These are phyloP conservation scores for Takifugu rubripes DNA, from an alignment of 2,797 vertebrate genomes.

Conservation along the genomic window DNA sequence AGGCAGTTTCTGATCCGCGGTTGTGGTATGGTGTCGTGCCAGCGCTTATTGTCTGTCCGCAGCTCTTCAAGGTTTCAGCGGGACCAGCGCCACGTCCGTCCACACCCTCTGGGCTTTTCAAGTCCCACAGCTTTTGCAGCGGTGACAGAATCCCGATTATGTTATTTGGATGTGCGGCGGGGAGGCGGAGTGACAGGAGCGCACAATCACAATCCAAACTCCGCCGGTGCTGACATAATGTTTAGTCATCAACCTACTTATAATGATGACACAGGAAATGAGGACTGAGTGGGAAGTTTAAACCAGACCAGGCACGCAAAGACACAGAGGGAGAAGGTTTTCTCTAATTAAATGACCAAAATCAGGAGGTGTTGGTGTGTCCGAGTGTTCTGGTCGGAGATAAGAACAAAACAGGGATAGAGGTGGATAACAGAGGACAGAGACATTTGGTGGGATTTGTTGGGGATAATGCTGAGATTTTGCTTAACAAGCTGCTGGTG, in stretches of 20 bases:
- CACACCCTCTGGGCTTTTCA: conserved; percentile 28
- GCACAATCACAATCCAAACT: conserved; percentile 15
- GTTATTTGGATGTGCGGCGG: conserved; percentile 15
- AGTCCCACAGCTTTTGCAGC: conserved; percentile 7
- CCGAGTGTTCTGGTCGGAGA: conserved; percentile 2
- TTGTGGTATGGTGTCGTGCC: conserved; percentile 39
- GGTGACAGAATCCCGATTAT: conserved; percentile 34
- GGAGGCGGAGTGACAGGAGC: background rate
- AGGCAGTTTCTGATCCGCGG: conserved; percentile 37
- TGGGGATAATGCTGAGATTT: conserved; percentile 1
- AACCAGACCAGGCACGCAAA: conserved; percentile 6
- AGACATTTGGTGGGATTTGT: conserved; percentile 2
- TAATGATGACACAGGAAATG: conserved; percentile 10
- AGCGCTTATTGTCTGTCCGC: conserved; percentile 47
- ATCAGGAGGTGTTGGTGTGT: background rate
- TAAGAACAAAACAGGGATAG: conserved; percentile 1
- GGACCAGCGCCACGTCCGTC: conserved; percentile 34
- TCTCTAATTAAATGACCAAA: conserved; percentile 5
- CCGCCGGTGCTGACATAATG: conserved; percentile 12
- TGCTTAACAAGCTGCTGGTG: conserved; percentile 22
- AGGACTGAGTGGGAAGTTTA: conserved; percentile 20
- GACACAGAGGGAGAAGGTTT: conserved; percentile 11
- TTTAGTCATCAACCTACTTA: conserved; percentile 25
- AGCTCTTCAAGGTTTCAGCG: conserved; percentile 42
- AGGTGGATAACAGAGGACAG: conserved; percentile 20